phyloP scores from a whole-genome alignment of 2,113 vertebrate species.

The Kryptolebias marmoratus region DNA sequence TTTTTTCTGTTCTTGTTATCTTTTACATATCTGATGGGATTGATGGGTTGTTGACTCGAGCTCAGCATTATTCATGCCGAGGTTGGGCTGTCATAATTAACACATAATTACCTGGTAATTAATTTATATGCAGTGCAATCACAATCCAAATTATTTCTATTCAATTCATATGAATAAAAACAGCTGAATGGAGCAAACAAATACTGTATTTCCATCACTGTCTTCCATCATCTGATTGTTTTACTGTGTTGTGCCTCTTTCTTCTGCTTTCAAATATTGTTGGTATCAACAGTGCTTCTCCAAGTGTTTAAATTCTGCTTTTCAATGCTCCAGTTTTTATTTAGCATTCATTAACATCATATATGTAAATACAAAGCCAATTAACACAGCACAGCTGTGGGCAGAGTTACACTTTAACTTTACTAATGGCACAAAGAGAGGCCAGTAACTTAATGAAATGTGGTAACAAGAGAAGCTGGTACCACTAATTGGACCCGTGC shows the following conservation, averaged over 20 bases:
- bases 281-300: background rate
- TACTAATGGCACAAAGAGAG: no score
- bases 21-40: background rate
- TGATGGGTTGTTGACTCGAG: background rate
- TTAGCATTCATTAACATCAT: background rate
- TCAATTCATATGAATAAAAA: background rate
- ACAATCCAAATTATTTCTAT: background rate
- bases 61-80: slow-evolving; percentile 1
- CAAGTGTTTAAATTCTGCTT: background rate
- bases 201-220: background rate
- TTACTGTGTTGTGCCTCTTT: background rate
- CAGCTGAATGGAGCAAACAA: background rate
- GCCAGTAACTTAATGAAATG: no score
- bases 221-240: background rate
- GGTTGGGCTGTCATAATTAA: background rate
- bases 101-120: background rate
- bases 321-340: background rate
- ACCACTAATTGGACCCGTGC: no score
- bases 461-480: no score
- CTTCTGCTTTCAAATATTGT: background rate
- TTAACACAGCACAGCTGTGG: background rate
- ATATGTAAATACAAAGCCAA: background rate
- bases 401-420: background rate
- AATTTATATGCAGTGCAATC: background rate
- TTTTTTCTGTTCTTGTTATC: slow-evolving; percentile 1